Evolutionary conservation across 2,797 vertebrate species (phyloP).

Genomic region (Acanthurus leucopareius): DNA sequence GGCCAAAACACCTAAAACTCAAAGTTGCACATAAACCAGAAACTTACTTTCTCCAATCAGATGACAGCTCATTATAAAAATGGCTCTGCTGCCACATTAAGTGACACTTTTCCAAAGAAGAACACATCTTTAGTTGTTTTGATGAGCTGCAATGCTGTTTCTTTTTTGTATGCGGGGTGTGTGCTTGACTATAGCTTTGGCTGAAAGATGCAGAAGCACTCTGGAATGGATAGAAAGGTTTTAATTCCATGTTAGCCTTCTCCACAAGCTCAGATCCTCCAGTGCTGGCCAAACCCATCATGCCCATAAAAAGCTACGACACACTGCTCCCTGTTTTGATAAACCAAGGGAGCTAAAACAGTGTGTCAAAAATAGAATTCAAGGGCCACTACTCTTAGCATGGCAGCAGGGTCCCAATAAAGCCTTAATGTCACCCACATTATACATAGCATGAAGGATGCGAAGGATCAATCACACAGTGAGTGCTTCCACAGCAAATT

Average conservation of each 20-base stretch:
- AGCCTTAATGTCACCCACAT: conserved; percentile 72
- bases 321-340: conserved; percentile 59
- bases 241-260: conserved; percentile 60
- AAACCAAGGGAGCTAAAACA: conserved; percentile 64
- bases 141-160: background rate
- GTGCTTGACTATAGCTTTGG: conserved; percentile 34
- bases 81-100: background rate
- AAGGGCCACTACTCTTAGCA: conserved; percentile 44
- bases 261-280: conserved; percentile 57
- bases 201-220: conserved; percentile 33
- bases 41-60: conserved; percentile 3
- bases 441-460: conserved; percentile 56
- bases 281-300: conserved; percentile 55
- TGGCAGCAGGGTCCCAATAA: conserved; percentile 64
- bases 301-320: conserved; percentile 66
- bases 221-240: conserved; percentile 16
- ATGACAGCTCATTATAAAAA: conserved; percentile 16
- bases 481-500: conserved; percentile 66
- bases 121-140: conserved; percentile 3
- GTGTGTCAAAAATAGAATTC: conserved; percentile 67
- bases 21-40: conserved; percentile 42
- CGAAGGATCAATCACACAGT: conserved; percentile 66
- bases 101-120: background rate
- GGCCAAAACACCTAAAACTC: background rate
- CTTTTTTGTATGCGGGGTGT: conserved; percentile 44